Conservation (phyloP, 2,797 vertebrate species). For the Saxicola maurus region DNA sequence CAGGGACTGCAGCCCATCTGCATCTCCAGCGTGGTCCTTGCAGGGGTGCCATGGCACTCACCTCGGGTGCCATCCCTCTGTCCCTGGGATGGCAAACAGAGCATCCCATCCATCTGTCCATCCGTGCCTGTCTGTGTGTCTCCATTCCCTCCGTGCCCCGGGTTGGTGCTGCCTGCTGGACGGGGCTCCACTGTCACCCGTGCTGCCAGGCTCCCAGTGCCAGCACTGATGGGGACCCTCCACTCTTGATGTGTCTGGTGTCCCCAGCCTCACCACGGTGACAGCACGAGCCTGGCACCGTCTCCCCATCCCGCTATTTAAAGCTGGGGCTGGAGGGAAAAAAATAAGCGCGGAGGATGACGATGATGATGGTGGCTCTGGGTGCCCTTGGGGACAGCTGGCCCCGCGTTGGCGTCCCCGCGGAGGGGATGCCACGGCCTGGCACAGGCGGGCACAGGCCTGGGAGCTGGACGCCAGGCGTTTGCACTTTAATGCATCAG, state of each 20-base stretch:
- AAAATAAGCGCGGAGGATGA: not conserved
- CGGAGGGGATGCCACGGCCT: not conserved
- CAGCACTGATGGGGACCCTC: not conserved
- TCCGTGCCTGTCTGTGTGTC: rapidly evolving
- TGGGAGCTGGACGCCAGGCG: not conserved
- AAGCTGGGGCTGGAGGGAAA: not conserved
- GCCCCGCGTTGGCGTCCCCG: not conserved
- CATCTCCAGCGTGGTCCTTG: rapidly evolving
- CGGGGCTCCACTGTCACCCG: rapidly evolving
- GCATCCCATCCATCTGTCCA: not conserved
- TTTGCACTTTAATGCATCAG: constrained; percentile 41
- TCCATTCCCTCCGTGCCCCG: rapidly evolving
- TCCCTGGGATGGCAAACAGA: rapidly evolving
- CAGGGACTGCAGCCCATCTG: not conserved
- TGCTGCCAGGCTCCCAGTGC: not conserved
- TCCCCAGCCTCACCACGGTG: not conserved
- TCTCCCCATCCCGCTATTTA: not conserved
- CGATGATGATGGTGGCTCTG: not conserved
- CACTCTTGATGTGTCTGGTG: not conserved
- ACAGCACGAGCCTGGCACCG: not conserved
- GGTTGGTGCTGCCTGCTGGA: rapidly evolving
- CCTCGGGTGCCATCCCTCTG: rapidly evolving
- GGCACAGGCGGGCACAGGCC: not conserved
- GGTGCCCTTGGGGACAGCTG: not conserved
- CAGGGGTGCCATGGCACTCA: not conserved